These are phyloP conservation scores for Anolis sagrei DNA, from an alignment of 2,113 vertebrate genomes.

Conservation along the genomic window DNA sequence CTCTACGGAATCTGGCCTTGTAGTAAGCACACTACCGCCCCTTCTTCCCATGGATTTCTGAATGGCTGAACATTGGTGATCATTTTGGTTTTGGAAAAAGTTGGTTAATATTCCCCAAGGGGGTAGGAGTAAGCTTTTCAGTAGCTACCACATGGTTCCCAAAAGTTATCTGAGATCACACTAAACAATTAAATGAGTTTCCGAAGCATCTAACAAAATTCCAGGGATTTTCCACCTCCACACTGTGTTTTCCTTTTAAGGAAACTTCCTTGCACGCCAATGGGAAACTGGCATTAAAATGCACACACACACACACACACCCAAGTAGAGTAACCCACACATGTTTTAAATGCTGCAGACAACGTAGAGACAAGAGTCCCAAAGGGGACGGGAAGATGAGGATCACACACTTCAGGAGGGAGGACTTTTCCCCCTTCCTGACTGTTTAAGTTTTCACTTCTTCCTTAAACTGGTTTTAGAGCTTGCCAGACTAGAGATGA, in stretches of 20 bases:
- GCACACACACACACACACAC: neutral
- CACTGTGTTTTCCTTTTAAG: neutral
- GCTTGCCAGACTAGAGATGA: conserved; percentile 61
- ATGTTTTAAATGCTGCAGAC: neutral
- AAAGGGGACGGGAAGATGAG: neutral
- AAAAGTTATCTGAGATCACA: neutral
- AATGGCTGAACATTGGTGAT: neutral
- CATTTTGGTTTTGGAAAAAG: neutral
- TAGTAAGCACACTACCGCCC: neutral
- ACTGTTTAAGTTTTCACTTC: conserved; percentile 21
- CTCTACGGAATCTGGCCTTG: neutral
- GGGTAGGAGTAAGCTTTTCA: neutral
- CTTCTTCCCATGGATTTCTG: neutral
- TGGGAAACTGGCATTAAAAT: neutral
- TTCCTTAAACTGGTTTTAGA: conserved; percentile 64
- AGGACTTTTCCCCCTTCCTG: neutral
- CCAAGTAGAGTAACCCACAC: neutral
- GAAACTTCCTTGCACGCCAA: neutral
- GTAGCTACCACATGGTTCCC: neutral
- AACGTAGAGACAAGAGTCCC: neutral
- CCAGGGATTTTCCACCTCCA: neutral
- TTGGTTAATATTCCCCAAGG: neutral
- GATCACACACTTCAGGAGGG: conserved; percentile 37
- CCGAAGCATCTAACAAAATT: neutral
- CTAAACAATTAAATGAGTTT: neutral